Conservation (phyloP, 2,113 vertebrate genomes). For the Chitala chitala region DNA sequence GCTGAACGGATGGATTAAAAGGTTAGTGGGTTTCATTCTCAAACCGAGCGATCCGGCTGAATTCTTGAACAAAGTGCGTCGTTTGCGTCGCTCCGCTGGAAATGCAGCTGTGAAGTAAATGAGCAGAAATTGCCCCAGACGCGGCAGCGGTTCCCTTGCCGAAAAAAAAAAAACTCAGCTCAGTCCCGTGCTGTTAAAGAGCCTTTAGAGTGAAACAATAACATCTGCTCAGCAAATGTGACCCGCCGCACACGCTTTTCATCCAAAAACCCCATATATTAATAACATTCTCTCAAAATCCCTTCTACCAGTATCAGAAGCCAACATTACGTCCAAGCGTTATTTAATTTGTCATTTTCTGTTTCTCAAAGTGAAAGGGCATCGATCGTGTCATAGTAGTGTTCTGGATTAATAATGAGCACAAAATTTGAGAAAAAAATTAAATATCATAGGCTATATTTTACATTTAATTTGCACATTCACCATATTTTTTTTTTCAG, state of each 20-base stretch:
- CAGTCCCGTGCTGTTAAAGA: constrained; percentile 19
- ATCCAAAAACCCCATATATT: constrained; percentile 28
- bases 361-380: not conserved
- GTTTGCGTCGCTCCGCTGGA: not conserved
- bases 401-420: not conserved
- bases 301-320: not conserved
- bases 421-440: too few species aligned
- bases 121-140: constrained; percentile 15
- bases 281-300: constrained; percentile 16
- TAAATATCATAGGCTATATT: too few species aligned
- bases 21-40: not conserved
- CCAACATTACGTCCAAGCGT: not conserved
- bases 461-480: too few species aligned
- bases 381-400: not conserved
- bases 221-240: constrained; percentile 40
- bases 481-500: too few species aligned
- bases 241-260: constrained; percentile 28
- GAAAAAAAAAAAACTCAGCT: constrained; percentile 24
- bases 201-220: constrained; percentile 33
- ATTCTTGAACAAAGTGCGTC: too few species aligned
- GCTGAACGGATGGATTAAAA: too few species aligned
- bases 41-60: not conserved
- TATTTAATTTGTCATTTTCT: not conserved
- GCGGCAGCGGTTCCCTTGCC: constrained; percentile 16
- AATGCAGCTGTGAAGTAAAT: not conserved